Evolutionary conservation across 2,888 invertebrate genomes (phyloP), one percentile per base, ranked within the genome.

Genomic region (Caenorhabditis sp.): DNA sequence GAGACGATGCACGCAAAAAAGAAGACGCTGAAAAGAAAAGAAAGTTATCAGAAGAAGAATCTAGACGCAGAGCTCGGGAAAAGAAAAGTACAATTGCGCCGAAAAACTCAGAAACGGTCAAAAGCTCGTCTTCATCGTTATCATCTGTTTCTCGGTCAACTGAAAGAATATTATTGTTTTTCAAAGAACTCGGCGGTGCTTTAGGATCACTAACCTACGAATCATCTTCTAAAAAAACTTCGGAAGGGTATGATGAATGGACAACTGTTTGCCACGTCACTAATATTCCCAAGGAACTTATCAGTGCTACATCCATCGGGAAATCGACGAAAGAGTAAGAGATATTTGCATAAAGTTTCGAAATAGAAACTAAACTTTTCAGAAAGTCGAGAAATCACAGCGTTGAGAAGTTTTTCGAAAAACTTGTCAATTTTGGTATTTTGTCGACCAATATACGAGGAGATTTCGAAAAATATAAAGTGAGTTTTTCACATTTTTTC

Each of bases 251-350:
- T 12, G 26, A 58, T 19, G 57, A 55, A 3, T 26, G 24, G 55
- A 21, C 24, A 24, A 55, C 27, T 10, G 23, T 23, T 19, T 66
- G 62, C 14, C 37, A 66, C n/a, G 50, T 62, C 0, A 36, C 60
- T 2, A 71, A 71, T 36, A 67, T 71, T 21, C 66, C 71, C 1
- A 61, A 57, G 6, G 71, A 71, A 14, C 24, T 71, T 3, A 36
- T 71, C 5, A 43, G 21, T 21, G 66, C 19, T 27, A 49, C 14
- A 23, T 5, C 24, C 58, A 53, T 23, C 60, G 61, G 2, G 57
- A 58, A 27, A 51, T 57, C 8, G 54, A 64, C 51, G 51, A 60
- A 53, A 57, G 37, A 19, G 66, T 67, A 0, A 19, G 66, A 1
- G 2, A 6, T 43, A 12, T 43, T 43, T 43, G 8, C 12, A 55